Base-by-base conservation (phyloP, 92 coral and sea anemone species). In the Nematostella vectensis region DNA sequence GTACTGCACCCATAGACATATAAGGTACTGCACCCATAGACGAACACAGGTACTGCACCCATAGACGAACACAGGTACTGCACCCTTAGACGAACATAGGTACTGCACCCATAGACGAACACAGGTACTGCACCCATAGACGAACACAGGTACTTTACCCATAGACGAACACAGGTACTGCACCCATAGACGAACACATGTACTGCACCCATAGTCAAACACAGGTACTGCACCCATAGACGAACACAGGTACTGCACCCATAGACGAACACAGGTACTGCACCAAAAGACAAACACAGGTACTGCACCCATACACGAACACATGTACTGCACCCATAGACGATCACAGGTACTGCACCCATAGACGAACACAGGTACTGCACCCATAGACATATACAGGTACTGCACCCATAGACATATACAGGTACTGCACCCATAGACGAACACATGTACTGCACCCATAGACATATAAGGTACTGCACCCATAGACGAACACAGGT, bases 351-450 rank as follows among this genome's bases (percentile, higher is more conserved):
- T 70, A 48, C 48, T 3, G 33, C 10, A 12, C 26, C 47, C 2
- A 18, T 6, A 18, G 21, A 37, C 16, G 62, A 13, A 18, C 54
- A 25, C n/a, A 13, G 20, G 52, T 29, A 20, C 40, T 33, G 8
- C 6, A 6, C 15, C 40, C 40, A 33, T 33, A 4, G n/a, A n/a
- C n/a, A n/a, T n/a, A n/a, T n/a, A n/a, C n/a, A n/a, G n/a, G n/a
- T n/a, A n/a, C n/a, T n/a, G 94, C 58, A 87, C 94, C 8, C 83
- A 85, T 65, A 74, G 83, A 25, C 94, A 85, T 33, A 63, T 85
- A 53, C 69, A 81, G 59, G 94, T 87, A 2, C 75, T 85, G 11
- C 80, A 85, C 54, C 83, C 94, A 22, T 79, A 47, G 66, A 0
- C 71, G 83, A 11, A 26, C 19, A 12, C 82, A 74, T 78, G 82